Evolutionary conservation across 2,888 invertebrate genomes (phyloP).

Genomic region (Hydriomena furcata): DNA sequence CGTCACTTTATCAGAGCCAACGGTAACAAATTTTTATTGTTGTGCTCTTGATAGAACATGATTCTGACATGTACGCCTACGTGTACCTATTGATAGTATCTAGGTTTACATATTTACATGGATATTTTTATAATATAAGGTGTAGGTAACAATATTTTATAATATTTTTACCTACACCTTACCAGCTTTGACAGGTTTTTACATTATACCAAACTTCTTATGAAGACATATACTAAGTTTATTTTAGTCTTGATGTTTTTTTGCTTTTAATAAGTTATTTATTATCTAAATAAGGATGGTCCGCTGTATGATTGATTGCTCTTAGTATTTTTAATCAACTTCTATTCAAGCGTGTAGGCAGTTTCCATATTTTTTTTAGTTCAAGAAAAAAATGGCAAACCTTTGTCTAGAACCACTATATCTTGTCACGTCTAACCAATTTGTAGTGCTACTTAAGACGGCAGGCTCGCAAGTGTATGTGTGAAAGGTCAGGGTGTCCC

Average conservation of each 20-base stretch:
- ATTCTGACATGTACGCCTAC: background rate
- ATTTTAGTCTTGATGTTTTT: conserved; percentile 2
- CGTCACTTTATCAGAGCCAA: conserved; percentile 5
- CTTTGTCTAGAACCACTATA: conserved; percentile 7
- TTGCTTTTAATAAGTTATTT: background rate
- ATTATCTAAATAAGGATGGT: conserved; percentile 14
- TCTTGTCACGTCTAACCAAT: conserved; percentile 52
- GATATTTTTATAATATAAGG: background rate
- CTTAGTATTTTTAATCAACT: conserved; percentile 9
- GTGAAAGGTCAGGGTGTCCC: conserved; percentile 80
- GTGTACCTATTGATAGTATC: too few relatives aligned
- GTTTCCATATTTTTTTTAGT: conserved; percentile 10
- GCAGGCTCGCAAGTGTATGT: conserved; percentile 61
- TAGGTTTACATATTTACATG: too few relatives aligned
- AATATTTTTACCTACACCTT: background rate
- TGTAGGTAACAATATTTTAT: too few relatives aligned
- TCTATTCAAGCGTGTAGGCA: conserved; percentile 19
- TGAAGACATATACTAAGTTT: background rate
- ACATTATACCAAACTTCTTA: background rate
- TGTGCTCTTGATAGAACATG: background rate
- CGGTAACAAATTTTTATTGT: background rate
- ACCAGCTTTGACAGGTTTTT: conserved; percentile 9
- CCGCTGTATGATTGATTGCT: conserved; percentile 18
- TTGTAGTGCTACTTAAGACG: conserved; percentile 53
- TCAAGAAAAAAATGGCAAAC: conserved; percentile 15